These are phyloP conservation scores for Ceuthmochares aereus DNA, from an alignment of 2,113 vertebrate species.

Conservation along the genomic window DNA sequence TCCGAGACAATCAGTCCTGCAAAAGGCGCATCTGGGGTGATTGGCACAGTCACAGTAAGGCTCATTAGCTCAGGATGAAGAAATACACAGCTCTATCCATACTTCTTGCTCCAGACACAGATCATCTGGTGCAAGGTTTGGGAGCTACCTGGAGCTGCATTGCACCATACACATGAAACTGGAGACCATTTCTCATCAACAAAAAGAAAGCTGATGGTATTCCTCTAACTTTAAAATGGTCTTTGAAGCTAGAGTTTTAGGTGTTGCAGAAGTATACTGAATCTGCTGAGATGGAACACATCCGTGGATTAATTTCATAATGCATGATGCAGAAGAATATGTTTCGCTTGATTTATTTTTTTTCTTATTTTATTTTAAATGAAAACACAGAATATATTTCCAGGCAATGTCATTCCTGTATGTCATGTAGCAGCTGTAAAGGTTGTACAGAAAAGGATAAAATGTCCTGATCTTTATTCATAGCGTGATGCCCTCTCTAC, in stretches of 20 bases:
- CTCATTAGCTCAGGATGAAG: neutral
- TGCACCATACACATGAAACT: rapidly evolving
- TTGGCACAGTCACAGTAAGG: neutral
- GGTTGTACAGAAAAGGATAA: neutral
- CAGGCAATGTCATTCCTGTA: neutral
- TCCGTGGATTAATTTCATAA: neutral
- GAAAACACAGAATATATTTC: neutral
- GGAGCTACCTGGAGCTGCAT: neutral
- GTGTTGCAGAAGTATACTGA: neutral
- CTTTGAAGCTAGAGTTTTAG: neutral
- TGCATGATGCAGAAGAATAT: neutral
- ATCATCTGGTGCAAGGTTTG: neutral
- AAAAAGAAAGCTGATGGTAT: neutral
- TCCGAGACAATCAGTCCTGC: neutral
- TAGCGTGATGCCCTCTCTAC: neutral
- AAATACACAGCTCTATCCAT: rapidly evolving
- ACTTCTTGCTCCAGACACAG: neutral
- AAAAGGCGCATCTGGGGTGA: neutral
- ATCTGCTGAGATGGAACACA: neutral
- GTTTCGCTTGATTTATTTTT: neutral
- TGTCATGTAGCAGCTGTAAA: neutral
- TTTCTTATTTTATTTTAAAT: neutral
- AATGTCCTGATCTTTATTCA: neutral
- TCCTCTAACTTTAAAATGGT: neutral
- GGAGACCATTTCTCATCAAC: neutral